phyloP scores from a whole-genome alignment of 2,113 vertebrate species.

The Lates calcarifer region DNA sequence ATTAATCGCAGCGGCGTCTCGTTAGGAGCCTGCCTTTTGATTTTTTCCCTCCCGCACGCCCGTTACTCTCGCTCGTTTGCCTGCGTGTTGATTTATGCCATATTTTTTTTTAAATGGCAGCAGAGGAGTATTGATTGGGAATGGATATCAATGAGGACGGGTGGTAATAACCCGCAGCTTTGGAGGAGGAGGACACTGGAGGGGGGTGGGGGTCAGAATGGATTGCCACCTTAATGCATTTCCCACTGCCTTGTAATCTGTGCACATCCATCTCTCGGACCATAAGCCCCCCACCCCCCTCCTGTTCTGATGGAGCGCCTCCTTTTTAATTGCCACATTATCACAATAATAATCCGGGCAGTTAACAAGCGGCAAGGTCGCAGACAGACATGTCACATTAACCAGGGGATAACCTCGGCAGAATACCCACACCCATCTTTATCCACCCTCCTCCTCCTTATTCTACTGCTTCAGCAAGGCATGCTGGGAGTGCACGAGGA shows the following conservation, averaged over 20 bases:
- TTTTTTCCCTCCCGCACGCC: constrained; percentile 21
- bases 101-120: constrained; percentile 60
- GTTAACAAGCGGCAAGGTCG: constrained; percentile 84
- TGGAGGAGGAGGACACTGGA: constrained; percentile 27
- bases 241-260: constrained; percentile 77
- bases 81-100: constrained; percentile 64
- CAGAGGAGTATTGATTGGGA: constrained; percentile 75
- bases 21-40: constrained; percentile 63
- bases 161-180: constrained; percentile 61
- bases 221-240: constrained; percentile 79
- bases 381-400: constrained; percentile 86
- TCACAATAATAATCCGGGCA: constrained; percentile 84
- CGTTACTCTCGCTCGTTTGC: constrained; percentile 11
- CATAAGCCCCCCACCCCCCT: constrained; percentile 54
- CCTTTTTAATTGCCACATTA: constrained; percentile 85
- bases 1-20: constrained; percentile 44
- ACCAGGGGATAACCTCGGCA: constrained; percentile 83
- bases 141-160: constrained; percentile 77
- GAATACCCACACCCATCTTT: constrained; percentile 19
- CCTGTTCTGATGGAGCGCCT: constrained; percentile 75
- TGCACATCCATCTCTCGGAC: constrained; percentile 74
- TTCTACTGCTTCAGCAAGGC: constrained; percentile 38
- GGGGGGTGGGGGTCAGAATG: constrained; percentile 63
- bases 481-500: constrained; percentile 52
- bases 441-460: background rate